Evolutionary conservation across 92 coral and sea anemone genomes (phyloP).

Genomic region (Diadumene lineata): DNA sequence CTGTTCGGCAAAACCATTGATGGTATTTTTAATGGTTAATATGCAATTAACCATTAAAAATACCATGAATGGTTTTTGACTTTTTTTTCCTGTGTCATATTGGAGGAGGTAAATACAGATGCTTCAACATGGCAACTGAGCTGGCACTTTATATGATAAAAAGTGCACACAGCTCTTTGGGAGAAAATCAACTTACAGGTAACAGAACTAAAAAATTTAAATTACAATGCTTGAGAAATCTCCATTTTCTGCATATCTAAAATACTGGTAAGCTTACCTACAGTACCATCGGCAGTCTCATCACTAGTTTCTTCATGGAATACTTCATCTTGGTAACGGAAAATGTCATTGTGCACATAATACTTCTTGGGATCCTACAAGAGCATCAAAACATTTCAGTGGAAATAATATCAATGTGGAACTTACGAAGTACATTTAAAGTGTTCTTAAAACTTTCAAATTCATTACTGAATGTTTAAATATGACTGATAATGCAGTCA

Average conservation of each 20-base stretch:
- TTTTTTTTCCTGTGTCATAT: conserved; percentile 32
- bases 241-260: too few relatives aligned
- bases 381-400: neutral
- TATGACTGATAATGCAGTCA: too few relatives aligned
- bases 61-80: conserved; percentile 23
- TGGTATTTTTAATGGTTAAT: conserved; percentile 26
- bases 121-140: too few relatives aligned
- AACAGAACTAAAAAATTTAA: too few relatives aligned
- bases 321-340: conserved; percentile 96
- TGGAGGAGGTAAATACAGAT: too few relatives aligned
- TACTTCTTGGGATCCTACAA: conserved; percentile 84
- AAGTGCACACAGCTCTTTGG: too few relatives aligned
- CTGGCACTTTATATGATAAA: too few relatives aligned
- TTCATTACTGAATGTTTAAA: too few relatives aligned
- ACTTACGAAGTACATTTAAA: neutral
- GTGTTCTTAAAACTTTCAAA: too few relatives aligned
- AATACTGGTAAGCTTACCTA: conserved; percentile 57
- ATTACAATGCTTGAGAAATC: too few relatives aligned
- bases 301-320: conserved; percentile 97
- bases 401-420: too few relatives aligned
- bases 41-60: conserved; percentile 14
- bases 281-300: conserved; percentile 95
- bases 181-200: too few relatives aligned
- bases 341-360: conserved; percentile 97
- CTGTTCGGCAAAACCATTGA: conserved; percentile 26